A percentile compares a stretch with the other conserved stretches of the same genome.
Evolutionary conservation across 2,888 invertebrate genomes (phyloP).

Genomic region (Ophioninae sp.): DNA sequence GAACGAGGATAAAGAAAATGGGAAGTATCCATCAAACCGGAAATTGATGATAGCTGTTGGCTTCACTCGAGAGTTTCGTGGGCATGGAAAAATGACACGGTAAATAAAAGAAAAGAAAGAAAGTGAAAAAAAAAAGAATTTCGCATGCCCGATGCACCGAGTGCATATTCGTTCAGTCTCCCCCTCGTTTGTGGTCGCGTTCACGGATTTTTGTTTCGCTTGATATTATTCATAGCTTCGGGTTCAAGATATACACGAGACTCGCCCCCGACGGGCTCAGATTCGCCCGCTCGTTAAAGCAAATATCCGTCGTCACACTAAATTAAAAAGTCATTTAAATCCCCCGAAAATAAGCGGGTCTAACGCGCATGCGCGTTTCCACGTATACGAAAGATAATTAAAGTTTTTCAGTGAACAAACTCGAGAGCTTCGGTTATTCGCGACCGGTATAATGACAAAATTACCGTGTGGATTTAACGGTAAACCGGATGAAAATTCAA

Average conservation of each 20-base stretch:
- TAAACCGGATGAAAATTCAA: slow-evolving; percentile 31
- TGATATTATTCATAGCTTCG: slow-evolving; percentile 65
- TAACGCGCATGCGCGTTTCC: slow-evolving; percentile 30
- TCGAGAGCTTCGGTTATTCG: slow-evolving; percentile 61
- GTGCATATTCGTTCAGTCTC: slow-evolving; percentile 37
- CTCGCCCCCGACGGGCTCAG: slow-evolving; percentile 36
- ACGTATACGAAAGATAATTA: slow-evolving; percentile 42
- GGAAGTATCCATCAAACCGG: no score
- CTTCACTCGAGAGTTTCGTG: slow-evolving; percentile 32
- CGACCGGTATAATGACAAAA: slow-evolving; percentile 71
- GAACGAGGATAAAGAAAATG: no score
- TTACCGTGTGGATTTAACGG: slow-evolving; percentile 70
- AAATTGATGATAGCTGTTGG: slow-evolving; percentile 13
- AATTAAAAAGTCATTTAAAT: slow-evolving; percentile 76
- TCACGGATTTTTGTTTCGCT: slow-evolving; percentile 52
- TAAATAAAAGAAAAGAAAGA: background rate
- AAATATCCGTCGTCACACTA: slow-evolving; percentile 73
- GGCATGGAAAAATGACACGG: slow-evolving; percentile 44
- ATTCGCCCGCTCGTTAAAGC: slow-evolving; percentile 72
- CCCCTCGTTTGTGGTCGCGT: slow-evolving; percentile 18
- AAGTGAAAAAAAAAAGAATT: slow-evolving; percentile 26
- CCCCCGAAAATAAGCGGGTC: slow-evolving; percentile 70
- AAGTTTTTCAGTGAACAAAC: slow-evolving; percentile 72
- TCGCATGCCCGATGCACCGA: slow-evolving; percentile 28
- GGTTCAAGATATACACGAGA: background rate